Percentiles rank a stretch among this genome's conserved stretches.
Conservation (phyloP, 53 echinoderm and acorn worm genomes). For the Paracentrotus lividus region DNA sequence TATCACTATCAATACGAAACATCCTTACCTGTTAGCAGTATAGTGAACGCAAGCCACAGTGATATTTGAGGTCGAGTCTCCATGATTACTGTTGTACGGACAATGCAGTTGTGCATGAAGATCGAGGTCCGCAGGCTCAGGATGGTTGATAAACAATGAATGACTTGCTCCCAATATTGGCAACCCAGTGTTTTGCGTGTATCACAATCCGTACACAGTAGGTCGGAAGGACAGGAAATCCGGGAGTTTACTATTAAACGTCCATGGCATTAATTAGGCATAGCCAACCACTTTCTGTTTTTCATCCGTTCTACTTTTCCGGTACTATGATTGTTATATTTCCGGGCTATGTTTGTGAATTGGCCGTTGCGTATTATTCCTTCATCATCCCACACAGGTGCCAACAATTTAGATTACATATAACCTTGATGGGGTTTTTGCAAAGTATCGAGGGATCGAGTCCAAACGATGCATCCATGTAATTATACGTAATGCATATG, state of each 20-base stretch:
- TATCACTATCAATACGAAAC: neutral
- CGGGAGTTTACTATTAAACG: too few relatives aligned
- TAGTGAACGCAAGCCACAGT: neutral
- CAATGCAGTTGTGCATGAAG: neutral
- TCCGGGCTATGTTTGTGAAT: neutral
- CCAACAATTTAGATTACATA: too few relatives aligned
- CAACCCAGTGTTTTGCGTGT: too few relatives aligned
- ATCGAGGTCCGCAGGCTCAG: neutral
- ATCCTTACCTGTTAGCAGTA: neutral
- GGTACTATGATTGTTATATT: neutral
- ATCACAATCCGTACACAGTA: neutral
- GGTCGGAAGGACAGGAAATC: neutral
- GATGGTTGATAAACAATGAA: neutral
- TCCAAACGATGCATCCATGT: too few relatives aligned
- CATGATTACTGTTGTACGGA: neutral
- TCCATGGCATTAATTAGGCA: conserved; percentile 8
- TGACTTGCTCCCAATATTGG: neutral
- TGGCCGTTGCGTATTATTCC: neutral
- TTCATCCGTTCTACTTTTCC: conserved; percentile 2
- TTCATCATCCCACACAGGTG: too few relatives aligned
- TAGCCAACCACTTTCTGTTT: conserved; percentile 26
- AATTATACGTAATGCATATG: too few relatives aligned
- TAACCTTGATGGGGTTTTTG: too few relatives aligned
- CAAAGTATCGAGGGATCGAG: too few relatives aligned
- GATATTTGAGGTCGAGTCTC: neutral